Conservation (phyloP, 1,140 invertebrate species). For the Lepidostoma basale region DNA sequence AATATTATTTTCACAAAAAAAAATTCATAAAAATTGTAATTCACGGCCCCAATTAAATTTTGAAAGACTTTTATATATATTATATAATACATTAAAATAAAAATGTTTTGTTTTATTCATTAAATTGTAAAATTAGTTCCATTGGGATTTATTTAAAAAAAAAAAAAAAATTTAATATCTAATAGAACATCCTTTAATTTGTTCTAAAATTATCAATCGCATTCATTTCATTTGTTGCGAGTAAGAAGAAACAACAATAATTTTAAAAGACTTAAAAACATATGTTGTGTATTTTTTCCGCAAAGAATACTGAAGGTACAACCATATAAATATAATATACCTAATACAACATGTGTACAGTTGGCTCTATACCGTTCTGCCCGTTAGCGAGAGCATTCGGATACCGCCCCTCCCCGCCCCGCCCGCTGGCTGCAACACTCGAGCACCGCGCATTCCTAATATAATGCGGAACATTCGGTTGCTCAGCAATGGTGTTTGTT, state of each 20-base stretch:
- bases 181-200: neutral
- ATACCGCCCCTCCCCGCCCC: too few species aligned
- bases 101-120: neutral
- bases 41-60: too few species aligned
- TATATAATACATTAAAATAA: too few species aligned
- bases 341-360: too few species aligned
- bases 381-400: too few species aligned
- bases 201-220: neutral
- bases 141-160: neutral
- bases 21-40: too few species aligned
- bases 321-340: too few species aligned
- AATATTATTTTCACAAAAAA: too few species aligned
- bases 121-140: neutral
- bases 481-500: too few species aligned
- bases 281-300: conserved; percentile 11
- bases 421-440: too few species aligned
- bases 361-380: neutral
- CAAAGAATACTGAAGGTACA: neutral
- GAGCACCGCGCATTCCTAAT: neutral
- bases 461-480: neutral
- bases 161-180: too few species aligned
- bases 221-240: neutral
- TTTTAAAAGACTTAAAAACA: conserved; percentile 2
- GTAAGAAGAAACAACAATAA: neutral
- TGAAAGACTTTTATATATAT: too few species aligned